A percentile compares a stretch with the other conserved stretches of the same genome.
phyloP scores from a whole-genome alignment of 2,113 vertebrate species.

The Gopherus evgoodei region DNA sequence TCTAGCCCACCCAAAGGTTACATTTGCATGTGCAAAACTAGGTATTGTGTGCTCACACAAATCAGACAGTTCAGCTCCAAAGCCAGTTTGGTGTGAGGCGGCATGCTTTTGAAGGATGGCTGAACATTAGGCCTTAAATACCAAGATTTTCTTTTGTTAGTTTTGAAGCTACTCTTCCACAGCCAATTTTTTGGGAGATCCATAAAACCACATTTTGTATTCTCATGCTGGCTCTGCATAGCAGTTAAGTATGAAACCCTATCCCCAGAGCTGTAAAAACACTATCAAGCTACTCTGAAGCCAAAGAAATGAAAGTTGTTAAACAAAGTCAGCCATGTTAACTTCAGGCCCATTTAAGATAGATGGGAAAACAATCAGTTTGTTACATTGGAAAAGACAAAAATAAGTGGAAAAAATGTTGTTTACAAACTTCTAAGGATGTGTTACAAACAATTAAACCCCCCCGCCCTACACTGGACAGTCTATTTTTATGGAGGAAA shows the following conservation, averaged over 20 bases:
- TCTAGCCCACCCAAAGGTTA: too few relatives aligned
- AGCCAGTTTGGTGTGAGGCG: neutral
- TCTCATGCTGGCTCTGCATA: neutral
- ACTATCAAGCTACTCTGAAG: neutral
- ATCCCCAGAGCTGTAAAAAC: neutral
- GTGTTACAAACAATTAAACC: neutral
- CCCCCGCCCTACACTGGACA: neutral
- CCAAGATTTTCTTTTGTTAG: neutral
- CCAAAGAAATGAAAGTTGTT: neutral
- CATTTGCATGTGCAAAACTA: neutral
- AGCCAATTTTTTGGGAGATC: neutral
- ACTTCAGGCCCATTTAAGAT: neutral
- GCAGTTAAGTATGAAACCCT: neutral
- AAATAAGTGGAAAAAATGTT: neutral
- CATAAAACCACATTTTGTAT: neutral
- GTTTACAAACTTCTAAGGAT: too few relatives aligned
- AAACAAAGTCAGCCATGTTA: neutral
- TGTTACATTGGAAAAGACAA: slow-evolving; percentile 5
- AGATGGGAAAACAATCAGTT: neutral
- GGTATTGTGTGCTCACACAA: neutral
- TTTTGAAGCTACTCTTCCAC: neutral
- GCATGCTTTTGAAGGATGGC: neutral
- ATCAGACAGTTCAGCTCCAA: neutral
- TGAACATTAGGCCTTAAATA: neutral
- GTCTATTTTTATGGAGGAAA: rapidly evolving